Evolutionary conservation across 2,888 invertebrate species (phyloP).

Genomic region (Timema podura): DNA sequence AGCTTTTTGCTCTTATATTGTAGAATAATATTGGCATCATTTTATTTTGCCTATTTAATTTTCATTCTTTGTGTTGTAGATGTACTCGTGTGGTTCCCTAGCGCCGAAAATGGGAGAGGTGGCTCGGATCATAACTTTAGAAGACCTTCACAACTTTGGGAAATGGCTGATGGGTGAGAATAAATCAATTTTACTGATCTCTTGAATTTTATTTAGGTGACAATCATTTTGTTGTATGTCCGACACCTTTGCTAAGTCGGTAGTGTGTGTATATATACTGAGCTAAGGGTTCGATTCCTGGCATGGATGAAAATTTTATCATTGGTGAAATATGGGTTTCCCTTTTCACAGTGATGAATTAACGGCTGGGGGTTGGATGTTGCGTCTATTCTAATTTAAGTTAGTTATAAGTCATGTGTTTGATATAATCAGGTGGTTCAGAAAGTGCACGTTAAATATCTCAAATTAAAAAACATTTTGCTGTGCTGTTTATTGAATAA

Average conservation of each 20-base stretch:
- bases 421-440: neutral
- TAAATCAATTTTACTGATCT: slow-evolving; percentile 6
- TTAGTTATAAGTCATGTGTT: neutral
- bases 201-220: neutral
- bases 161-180: slow-evolving; percentile 50
- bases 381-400: no score
- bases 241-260: no score
- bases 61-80: slow-evolving; percentile 37
- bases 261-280: no score
- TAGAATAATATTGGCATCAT: neutral
- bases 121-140: slow-evolving; percentile 47
- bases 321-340: no score
- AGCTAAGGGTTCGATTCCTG: no score
- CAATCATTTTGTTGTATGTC: no score
- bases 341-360: no score
- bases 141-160: slow-evolving; percentile 51
- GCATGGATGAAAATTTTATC: no score
- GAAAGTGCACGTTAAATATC: no score
- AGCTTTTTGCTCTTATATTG: neutral
- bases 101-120: slow-evolving; percentile 50
- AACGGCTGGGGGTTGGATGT: no score
- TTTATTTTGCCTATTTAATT: no score
- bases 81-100: slow-evolving; percentile 52
- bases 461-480: neutral
- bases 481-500: neutral